Percentiles rank a stretch among this genome's conserved stretches.
These are phyloP conservation scores for Dendrolimus pini DNA, from an alignment of 2,888 invertebrate genomes.

Conservation along the genomic window DNA sequence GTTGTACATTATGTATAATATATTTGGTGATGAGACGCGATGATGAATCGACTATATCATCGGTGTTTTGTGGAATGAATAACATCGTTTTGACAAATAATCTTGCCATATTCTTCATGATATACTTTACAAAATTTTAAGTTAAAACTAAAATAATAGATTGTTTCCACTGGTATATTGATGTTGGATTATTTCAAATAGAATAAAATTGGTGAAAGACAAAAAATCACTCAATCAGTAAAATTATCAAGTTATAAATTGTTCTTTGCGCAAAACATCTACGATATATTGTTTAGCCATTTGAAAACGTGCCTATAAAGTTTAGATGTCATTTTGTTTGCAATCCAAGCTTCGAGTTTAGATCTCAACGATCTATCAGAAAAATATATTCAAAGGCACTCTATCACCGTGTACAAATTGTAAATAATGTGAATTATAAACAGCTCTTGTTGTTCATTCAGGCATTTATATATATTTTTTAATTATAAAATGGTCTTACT, in stretches of 20 bases:
- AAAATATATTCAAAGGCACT: conserved; percentile 2
- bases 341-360: not conserved
- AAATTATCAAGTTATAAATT: not conserved
- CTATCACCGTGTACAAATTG: conserved; percentile 37
- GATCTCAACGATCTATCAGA: not conserved
- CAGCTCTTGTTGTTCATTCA: not conserved
- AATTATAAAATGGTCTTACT: not conserved
- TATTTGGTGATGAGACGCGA: conserved; percentile 1
- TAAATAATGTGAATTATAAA: conserved; percentile 40
- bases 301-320: conserved; percentile 10
- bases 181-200: too few relatives aligned
- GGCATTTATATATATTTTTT: too few relatives aligned
- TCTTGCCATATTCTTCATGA: too few relatives aligned
- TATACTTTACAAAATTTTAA: too few relatives aligned
- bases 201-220: too few relatives aligned
- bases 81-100: not conserved
- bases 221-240: too few relatives aligned
- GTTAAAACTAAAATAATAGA: too few relatives aligned
- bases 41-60: not conserved
- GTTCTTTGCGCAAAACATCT: not conserved
- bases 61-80: not conserved
- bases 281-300: conserved; percentile 1
- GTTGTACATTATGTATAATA: conserved; percentile 57
- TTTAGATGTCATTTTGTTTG: conserved; percentile 2
- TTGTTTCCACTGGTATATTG: too few relatives aligned